Evolutionary conservation across 2,113 vertebrate species (phyloP).

Genomic region (Stigmatopora argus): DNA sequence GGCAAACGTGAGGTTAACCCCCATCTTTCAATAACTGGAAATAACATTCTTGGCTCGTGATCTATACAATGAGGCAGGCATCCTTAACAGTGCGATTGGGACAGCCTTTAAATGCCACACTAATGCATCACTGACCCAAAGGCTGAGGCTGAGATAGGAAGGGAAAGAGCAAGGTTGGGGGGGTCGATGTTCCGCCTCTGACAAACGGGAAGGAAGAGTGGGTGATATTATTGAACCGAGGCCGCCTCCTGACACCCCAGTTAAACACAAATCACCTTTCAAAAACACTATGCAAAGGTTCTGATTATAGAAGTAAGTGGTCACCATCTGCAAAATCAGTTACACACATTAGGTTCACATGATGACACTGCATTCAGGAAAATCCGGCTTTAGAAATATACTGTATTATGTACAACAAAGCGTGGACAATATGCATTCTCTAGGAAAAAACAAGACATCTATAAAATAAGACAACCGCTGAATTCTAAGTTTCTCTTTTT

Average conservation of each 20-base stretch:
- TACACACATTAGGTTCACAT: not conserved
- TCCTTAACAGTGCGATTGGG: constrained; percentile 15
- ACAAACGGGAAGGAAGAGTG: constrained; percentile 36
- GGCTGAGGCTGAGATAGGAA: constrained; percentile 46
- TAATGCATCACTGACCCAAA: constrained; percentile 10
- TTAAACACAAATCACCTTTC: constrained; percentile 31
- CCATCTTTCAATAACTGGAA: constrained; percentile 57
- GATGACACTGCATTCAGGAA: not conserved
- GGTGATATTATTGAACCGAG: constrained; percentile 17
- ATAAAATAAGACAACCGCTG: too few species aligned
- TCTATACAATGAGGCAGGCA: constrained; percentile 37
- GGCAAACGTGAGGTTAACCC: constrained; percentile 13
- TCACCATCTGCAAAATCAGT: constrained; percentile 27
- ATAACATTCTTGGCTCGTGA: constrained; percentile 29
- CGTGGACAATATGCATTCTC: not conserved
- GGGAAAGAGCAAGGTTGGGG: constrained; percentile 50
- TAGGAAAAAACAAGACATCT: too few species aligned
- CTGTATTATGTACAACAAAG: not conserved
- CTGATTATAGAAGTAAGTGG: not conserved
- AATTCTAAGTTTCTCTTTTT: too few species aligned
- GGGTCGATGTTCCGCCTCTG: constrained; percentile 46
- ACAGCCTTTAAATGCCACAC: constrained; percentile 13
- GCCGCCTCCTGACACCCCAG: constrained; percentile 22
- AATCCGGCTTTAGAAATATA: not conserved
- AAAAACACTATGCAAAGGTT: constrained; percentile 29